Evolutionary conservation across 2,113 vertebrate species (phyloP).

Genomic region (Formicarius rufipectus): DNA sequence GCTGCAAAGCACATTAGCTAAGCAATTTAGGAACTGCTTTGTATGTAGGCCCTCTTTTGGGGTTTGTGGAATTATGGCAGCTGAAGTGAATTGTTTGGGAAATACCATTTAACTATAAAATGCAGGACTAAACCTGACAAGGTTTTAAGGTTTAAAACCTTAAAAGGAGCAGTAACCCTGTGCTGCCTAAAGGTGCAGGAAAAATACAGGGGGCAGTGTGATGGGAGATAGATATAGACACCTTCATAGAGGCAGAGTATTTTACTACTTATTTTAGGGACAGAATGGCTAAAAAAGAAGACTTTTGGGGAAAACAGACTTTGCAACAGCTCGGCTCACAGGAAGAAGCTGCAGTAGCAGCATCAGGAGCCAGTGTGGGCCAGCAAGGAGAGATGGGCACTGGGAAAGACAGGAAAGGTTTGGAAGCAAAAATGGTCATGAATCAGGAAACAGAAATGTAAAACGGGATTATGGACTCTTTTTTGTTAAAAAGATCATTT

Average conservation of each 20-base stretch:
- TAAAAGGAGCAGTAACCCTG: background rate
- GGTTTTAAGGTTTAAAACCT: no score
- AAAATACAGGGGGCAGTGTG: background rate
- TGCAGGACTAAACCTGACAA: no score
- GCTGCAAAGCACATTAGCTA: background rate
- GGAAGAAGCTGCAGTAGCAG: background rate
- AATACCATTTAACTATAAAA: background rate
- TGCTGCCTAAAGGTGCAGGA: background rate
- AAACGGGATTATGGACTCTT: background rate
- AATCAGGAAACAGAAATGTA: background rate
- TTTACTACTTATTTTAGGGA: background rate
- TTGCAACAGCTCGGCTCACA: background rate
- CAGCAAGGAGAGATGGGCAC: rapidly evolving
- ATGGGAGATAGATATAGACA: background rate
- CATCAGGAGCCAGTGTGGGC: background rate
- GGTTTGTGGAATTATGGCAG: background rate
- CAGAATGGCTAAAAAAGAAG: background rate
- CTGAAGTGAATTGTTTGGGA: background rate
- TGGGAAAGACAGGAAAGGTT: background rate
- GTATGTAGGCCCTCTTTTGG: background rate
- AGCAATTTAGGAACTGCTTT: background rate
- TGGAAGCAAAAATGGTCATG: background rate
- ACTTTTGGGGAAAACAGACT: background rate
- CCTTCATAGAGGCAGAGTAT: background rate
- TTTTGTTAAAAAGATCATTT: background rate